Evolutionary conservation across 2,888 invertebrate genomes (phyloP).

Genomic region (Diabrotica balteata): DNA sequence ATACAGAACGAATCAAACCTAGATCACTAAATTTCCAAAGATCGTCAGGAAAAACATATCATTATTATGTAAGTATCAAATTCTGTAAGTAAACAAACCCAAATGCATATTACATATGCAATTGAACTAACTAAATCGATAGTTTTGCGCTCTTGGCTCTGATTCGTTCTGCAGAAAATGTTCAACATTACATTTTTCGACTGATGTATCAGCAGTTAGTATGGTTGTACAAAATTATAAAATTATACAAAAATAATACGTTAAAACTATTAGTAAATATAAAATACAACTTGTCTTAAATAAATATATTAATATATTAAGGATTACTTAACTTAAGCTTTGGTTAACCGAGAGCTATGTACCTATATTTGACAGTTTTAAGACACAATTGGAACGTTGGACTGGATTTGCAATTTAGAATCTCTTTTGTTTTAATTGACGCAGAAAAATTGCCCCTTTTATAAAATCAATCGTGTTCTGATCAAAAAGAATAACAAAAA

Average conservation of each 20-base stretch:
- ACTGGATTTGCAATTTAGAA: constrained; percentile 6
- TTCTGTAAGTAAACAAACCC: too few species aligned
- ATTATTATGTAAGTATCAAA: too few species aligned
- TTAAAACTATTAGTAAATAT: constrained; percentile 50
- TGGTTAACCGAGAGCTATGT: constrained; percentile 56
- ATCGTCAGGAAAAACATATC: too few species aligned
- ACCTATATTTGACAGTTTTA: constrained; percentile 47
- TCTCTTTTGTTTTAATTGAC: constrained; percentile 17
- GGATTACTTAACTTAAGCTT: constrained; percentile 54
- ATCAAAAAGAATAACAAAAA: too few species aligned
- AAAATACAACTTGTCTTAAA: constrained; percentile 52
- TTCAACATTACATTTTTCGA: constrained; percentile 51
- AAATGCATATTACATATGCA: too few species aligned
- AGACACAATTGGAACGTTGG: constrained; percentile 2
- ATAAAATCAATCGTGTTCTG: too few species aligned
- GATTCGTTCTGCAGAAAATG: constrained; percentile 38
- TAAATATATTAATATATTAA: constrained; percentile 53
- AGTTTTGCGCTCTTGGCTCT: too few species aligned
- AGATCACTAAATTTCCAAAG: too few species aligned
- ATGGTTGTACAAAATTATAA: constrained; percentile 55
- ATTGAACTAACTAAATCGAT: too few species aligned
- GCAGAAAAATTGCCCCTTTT: background rate
- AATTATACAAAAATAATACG: constrained; percentile 57
- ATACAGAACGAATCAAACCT: constrained; percentile 14
- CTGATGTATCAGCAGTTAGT: constrained; percentile 50